These are phyloP conservation scores for Thalassarche chlororhynchos DNA, from an alignment of 2,113 vertebrate species.

Conservation along the genomic window DNA sequence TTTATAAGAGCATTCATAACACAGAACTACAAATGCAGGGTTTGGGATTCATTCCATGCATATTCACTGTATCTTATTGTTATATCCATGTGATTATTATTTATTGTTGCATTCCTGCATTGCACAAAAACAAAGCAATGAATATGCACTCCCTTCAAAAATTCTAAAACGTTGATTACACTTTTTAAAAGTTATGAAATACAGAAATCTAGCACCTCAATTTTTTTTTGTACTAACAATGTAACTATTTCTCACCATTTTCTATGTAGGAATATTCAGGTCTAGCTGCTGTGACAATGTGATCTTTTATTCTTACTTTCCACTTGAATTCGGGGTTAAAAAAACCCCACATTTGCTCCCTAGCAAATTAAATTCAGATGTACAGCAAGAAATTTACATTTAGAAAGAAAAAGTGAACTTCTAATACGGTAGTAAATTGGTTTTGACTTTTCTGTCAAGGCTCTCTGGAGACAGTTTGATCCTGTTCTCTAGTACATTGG, in stretches of 20 bases:
- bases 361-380: not conserved
- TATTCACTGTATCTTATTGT: not conserved
- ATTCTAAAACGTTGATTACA: not conserved
- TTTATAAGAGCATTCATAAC: not conserved
- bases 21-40: not conserved
- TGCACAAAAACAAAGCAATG: not conserved
- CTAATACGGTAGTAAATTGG: not conserved
- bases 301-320: not conserved
- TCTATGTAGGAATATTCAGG: not conserved
- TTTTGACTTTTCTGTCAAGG: constrained; percentile 6
- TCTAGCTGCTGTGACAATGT: not conserved
- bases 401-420: constrained; percentile 27
- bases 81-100: not conserved
- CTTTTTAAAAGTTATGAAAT: not conserved
- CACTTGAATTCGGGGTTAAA: not conserved
- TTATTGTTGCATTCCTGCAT: not conserved
- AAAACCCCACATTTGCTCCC: not conserved
- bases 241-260: not conserved
- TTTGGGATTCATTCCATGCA: not conserved
- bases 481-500: not conserved
- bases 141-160: not conserved
- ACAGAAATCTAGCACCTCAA: not conserved
- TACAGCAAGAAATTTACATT: constrained; percentile 10
- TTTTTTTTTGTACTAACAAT: not conserved
- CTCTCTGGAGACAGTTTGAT: not conserved